phyloP scores from a whole-genome alignment of 2,888 invertebrate species.

The Entomobrya proxima region DNA sequence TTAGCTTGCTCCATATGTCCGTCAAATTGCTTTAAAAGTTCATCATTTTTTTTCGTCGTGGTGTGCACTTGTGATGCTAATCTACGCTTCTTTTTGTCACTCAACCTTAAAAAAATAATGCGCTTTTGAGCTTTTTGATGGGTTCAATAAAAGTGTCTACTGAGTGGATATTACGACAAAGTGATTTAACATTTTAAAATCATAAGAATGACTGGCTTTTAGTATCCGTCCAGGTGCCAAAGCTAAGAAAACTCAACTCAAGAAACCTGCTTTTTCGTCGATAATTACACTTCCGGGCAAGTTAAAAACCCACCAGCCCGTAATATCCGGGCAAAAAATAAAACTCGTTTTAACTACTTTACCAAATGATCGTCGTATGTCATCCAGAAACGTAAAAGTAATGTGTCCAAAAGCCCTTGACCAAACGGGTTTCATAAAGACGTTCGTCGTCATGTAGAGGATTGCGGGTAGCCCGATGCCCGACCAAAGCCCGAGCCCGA shows the following conservation, averaged over 20 bases:
- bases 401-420: constrained; percentile 8
- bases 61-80: constrained; percentile 33
- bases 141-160: background rate
- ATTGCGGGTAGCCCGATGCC: background rate
- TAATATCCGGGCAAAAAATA: background rate
- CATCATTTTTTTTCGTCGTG: constrained; percentile 37
- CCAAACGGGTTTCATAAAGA: constrained; percentile 19
- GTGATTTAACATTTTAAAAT: background rate
- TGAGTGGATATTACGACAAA: background rate
- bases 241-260: no score
- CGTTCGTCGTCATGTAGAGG: background rate
- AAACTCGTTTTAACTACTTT: background rate
- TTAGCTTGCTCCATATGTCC: constrained; percentile 36
- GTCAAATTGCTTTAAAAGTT: background rate
- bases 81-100: constrained; percentile 49
- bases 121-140: background rate
- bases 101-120: constrained; percentile 56
- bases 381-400: constrained; percentile 30
- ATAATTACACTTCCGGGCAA: constrained; percentile 40
- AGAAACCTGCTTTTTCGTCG: constrained; percentile 20
- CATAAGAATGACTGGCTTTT: background rate
- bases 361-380: constrained; percentile 14
- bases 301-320: background rate
- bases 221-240: constrained; percentile 4
- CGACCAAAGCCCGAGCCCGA: constrained; percentile 15